These are phyloP conservation scores for Petromus typicus DNA, from an alignment of 2,113 vertebrate genomes.

Conservation along the genomic window DNA sequence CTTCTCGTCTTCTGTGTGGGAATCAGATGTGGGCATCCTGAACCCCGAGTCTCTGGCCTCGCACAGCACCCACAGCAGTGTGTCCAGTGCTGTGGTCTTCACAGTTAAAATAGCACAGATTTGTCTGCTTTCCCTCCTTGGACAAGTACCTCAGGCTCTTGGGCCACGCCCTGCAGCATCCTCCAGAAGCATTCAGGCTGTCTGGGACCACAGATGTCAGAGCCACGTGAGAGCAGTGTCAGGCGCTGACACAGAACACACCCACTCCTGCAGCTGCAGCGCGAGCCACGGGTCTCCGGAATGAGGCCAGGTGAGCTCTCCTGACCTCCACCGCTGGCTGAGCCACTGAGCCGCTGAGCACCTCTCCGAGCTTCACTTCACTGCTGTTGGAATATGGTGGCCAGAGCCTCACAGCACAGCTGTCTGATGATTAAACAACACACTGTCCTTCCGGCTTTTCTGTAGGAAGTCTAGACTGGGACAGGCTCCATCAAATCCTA, in stretches of 20 bases:
- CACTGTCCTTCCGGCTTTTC: not conserved
- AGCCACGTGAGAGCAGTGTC: not conserved
- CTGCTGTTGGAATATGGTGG: not conserved
- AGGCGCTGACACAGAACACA: not conserved
- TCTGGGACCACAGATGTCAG: not conserved
- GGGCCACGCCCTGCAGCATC: not conserved
- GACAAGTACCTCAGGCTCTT: not conserved
- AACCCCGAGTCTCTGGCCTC: not conserved
- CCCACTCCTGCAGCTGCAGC: not conserved
- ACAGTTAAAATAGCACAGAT: not conserved
- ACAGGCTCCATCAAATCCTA: not conserved
- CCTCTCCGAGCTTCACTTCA: not conserved
- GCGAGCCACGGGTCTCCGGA: not conserved
- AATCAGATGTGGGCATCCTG: not conserved
- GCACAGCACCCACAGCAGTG: not conserved
- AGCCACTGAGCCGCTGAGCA: not conserved
- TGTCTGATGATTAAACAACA: not conserved
- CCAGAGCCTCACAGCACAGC: not conserved
- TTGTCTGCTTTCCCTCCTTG: not conserved
- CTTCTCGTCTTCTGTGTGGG: not conserved
- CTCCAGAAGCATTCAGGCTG: not conserved
- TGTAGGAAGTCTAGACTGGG: not conserved
- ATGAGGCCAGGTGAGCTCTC: not conserved
- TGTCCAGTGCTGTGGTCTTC: not conserved
- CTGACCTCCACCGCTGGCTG: not conserved